phyloP scores from a whole-genome alignment of 2,113 vertebrate species.

The Gymnocephalus cernua region DNA sequence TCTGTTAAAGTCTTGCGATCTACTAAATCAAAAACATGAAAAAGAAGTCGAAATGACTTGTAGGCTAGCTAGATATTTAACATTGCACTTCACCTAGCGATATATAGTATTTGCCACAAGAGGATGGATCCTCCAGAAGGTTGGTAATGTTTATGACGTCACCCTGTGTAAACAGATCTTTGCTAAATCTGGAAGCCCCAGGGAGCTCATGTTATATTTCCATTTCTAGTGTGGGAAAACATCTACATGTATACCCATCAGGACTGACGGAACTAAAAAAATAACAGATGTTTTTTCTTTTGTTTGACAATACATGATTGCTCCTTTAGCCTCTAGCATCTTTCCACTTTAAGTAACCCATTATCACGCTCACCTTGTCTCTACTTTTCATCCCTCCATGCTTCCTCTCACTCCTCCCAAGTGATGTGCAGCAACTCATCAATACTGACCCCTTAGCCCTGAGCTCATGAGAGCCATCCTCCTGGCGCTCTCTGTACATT shows the following conservation, averaged over 20 bases:
- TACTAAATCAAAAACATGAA: neutral
- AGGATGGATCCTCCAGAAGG: slow-evolving; percentile 27
- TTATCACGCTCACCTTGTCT: slow-evolving; percentile 33
- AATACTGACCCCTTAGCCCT: slow-evolving; percentile 39
- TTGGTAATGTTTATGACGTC: slow-evolving; percentile 39
- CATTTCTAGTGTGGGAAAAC: slow-evolving; percentile 70
- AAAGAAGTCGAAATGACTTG: neutral
- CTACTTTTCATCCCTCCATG: neutral
- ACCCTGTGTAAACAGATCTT: slow-evolving; percentile 52
- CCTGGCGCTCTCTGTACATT: slow-evolving; percentile 27
- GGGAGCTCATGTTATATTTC: slow-evolving; percentile 67
- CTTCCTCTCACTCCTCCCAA: neutral
- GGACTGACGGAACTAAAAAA: slow-evolving; percentile 17
- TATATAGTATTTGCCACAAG: slow-evolving; percentile 23
- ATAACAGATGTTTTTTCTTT: slow-evolving; percentile 20
- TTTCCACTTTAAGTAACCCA: slow-evolving; percentile 2
- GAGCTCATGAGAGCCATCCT: slow-evolving; percentile 40
- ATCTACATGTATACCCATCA: slow-evolving; percentile 30
- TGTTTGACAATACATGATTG: slow-evolving; percentile 30
- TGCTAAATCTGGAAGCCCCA: slow-evolving; percentile 64
- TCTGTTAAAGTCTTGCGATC: neutral
- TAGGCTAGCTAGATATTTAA: slow-evolving; percentile 1
- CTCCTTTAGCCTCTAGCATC: neutral
- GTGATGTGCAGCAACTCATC: slow-evolving; percentile 33
- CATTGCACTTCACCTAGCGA: neutral